phyloP scores from a whole-genome alignment of 2,797 vertebrate genomes.

The Sylvilagus floridanus region DNA sequence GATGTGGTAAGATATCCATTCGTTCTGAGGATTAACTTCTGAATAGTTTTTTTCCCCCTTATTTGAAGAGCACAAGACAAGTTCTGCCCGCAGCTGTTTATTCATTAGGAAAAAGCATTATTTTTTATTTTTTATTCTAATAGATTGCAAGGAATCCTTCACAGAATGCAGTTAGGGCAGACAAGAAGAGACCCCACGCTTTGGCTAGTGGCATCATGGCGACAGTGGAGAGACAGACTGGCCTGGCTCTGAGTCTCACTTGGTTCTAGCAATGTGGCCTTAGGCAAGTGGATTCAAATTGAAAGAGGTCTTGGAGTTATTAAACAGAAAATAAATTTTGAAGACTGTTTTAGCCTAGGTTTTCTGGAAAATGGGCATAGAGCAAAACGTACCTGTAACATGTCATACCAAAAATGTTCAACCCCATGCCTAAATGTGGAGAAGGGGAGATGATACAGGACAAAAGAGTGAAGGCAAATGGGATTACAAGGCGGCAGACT shows the following conservation, averaged over 20 bases:
- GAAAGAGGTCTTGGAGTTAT: not conserved
- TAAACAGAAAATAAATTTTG: conserved; percentile 16
- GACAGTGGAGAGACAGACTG: not conserved
- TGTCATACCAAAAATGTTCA: not conserved
- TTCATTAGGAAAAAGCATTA: not conserved
- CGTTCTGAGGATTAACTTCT: not conserved
- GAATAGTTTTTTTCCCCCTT: not conserved
- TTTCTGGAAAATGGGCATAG: conserved; percentile 9
- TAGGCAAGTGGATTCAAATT: not conserved
- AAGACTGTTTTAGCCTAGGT: not conserved
- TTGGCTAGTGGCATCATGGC: not conserved
- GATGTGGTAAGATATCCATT: not conserved
- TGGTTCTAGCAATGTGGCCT: not conserved
- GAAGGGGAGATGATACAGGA: not conserved
- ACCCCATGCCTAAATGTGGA: not conserved
- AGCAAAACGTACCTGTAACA: not conserved
- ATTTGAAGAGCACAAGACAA: not conserved
- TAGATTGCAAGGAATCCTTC: not conserved
- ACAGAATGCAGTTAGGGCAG: not conserved
- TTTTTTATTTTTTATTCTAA: not conserved
- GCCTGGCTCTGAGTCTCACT: not conserved
- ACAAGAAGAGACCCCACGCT: not conserved
- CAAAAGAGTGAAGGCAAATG: not conserved
- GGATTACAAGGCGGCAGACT: not conserved
- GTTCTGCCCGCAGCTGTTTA: not conserved